Evolutionary conservation across 2,888 invertebrate genomes (phyloP).

Genomic region (Acronicta psi): DNA sequence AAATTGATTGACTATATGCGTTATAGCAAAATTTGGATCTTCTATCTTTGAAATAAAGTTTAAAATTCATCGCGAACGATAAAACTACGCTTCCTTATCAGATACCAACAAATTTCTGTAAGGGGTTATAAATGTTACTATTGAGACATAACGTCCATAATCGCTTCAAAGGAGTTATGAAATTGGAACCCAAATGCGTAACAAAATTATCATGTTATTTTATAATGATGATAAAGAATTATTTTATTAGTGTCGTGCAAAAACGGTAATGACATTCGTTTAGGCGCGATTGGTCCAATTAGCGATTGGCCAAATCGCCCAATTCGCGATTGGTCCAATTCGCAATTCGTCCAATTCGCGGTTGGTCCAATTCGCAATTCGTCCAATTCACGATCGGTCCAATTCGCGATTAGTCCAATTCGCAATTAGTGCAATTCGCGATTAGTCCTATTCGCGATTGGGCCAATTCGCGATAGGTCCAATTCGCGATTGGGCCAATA

Average conservation of each 20-base stretch:
- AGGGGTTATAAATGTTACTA: slow-evolving; percentile 27
- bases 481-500: no score
- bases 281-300: no score
- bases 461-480: no score
- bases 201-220: slow-evolving; percentile 19
- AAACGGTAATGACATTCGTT: no score
- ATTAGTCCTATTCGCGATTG: no score
- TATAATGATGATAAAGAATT: slow-evolving; percentile 12
- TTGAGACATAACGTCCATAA: slow-evolving; percentile 39
- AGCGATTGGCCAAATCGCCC: no score
- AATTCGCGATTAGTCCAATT: no score
- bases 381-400: no score
- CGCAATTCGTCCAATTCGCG: no score
- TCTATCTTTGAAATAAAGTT: slow-evolving; percentile 3
- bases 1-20: slow-evolving; percentile 7
- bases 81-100: slow-evolving; percentile 36
- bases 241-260: slow-evolving; percentile 6
- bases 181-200: slow-evolving; percentile 27
- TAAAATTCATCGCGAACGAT: slow-evolving; percentile 13
- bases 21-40: background rate
- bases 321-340: no score
- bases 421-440: no score
- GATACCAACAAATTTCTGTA: slow-evolving; percentile 25
- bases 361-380: no score
- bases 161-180: slow-evolving; percentile 17